A percentile compares a stretch with the other conserved stretches of the same genome.
Conservation (phyloP, 2,797 vertebrate genomes). For the Corythornis leucogaster region DNA sequence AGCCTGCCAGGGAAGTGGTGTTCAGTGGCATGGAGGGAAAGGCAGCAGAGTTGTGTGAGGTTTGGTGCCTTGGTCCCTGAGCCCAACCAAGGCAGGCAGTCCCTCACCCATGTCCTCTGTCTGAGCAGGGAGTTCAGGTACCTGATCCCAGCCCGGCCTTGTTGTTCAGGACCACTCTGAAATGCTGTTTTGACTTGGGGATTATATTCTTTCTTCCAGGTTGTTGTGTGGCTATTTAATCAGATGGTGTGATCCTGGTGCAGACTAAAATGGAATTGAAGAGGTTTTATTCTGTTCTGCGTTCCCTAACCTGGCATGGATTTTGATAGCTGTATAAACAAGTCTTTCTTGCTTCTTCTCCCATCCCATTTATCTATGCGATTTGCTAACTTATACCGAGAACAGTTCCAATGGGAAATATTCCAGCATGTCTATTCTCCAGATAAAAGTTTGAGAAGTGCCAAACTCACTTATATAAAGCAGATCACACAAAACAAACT, state of each 20-base stretch:
- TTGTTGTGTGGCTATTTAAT: background rate
- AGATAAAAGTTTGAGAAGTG: constrained; percentile 53
- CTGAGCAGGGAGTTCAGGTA: background rate
- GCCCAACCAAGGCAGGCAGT: no score
- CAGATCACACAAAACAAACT: background rate
- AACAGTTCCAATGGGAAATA: constrained; percentile 41
- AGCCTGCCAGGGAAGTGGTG: accelerated
- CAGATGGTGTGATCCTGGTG: background rate
- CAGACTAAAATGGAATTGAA: background rate
- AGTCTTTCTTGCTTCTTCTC: constrained; percentile 45
- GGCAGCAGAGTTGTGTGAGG: background rate
- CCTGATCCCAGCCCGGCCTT: background rate
- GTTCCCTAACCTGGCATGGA: background rate
- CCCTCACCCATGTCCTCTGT: background rate
- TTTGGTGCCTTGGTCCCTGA: background rate
- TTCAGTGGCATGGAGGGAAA: background rate
- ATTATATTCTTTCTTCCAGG: background rate
- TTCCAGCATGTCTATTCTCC: constrained; percentile 35
- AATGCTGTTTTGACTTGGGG: background rate
- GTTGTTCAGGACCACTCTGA: background rate
- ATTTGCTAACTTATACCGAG: background rate
- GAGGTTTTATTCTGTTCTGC: background rate
- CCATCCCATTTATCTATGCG: constrained; percentile 19
- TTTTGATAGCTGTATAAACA: constrained; percentile 30
- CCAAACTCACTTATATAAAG: constrained; percentile 34